Evolutionary conservation across 2,113 vertebrate genomes (phyloP), one percentile per base, ranked within the genome.

Genomic region (Hystrix cristata): DNA sequence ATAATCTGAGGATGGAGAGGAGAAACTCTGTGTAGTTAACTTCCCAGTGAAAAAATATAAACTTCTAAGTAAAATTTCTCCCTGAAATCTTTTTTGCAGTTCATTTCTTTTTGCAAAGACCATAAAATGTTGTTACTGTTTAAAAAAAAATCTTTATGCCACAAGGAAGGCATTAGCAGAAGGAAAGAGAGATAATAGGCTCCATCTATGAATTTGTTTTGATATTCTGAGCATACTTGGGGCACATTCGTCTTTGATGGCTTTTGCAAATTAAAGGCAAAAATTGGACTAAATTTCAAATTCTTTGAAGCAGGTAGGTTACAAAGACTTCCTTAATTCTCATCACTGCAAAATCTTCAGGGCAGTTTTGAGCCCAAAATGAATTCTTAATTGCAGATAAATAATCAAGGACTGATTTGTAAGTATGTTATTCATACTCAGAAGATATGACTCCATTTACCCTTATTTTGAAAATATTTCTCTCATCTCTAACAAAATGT

Each of bases 261-360:
- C 21, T 53, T 19, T 34, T 25, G 38, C 51, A 95, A 95, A 95
- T 87, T 60, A 91, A 31, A 96, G 62, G 3, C 46, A 87, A 84
- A 88, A 87, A 79, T 69, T 9, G 90, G 83, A 51, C n/a, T 46
- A 34, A 93, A 79, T 34, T 97, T 86, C 79, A 16, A 93, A 93
- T 93, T 67, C 25, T 62, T n/a, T 55, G 60, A 92, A 90, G 14
- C 57, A 25, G 48, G 16, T 79, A 79, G 81, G 67, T 82, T 80
- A 95, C 5, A 90, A 92, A 87, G 71, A 91, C 9, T 85, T 85
- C 5, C 3, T 29, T 69, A 46, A 43, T 27, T 9, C 25, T 92
- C 38, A 43, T 90, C 25, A 53, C 23, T 4, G 23, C 34, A 92
- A 83, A 96, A 43, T 29, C 23, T 14, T 78, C 48, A 57, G 53